Evolutionary conservation across 2,113 vertebrate genomes (phyloP), one percentile per base, ranked within the genome.

Genomic region (Atrichornis clamosus): DNA sequence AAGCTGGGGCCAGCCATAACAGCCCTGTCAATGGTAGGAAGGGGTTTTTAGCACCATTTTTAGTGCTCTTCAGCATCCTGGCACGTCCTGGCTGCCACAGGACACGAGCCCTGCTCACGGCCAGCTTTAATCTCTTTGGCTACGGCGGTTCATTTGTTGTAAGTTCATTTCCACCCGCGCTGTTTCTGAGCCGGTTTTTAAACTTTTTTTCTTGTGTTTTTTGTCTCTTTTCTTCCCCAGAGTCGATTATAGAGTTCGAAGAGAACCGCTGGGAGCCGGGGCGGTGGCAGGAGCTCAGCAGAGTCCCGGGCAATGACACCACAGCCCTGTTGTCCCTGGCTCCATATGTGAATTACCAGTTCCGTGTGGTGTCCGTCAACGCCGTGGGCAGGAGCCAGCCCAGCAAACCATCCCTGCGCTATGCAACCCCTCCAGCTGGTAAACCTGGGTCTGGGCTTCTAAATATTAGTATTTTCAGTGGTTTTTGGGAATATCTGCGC

Each of bases 191-290:
- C 35, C 42, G 9, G 0, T 6, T 19, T 19, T 35, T 8, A 21
- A n/a, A 30, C 15, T 49, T 56, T 89, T 74, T 80, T 74, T 5
- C 5, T 11, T 49, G 53, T 37, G 0, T n/a, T 37, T 52, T 53
- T 44, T 19, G 2, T 46, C 42, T 24, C 10, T 73, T 90, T 55
- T 67, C 60, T 3, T 26, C 58, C 39, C 15, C 88, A 99, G 99
- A 99, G 75, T 99, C 99, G 8, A 97, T 99, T 39, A 97, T 99
- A 18, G 98, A 99, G 95, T 99, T 98, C 42, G 99, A 99, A 89
- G 99, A 99, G 76, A 98, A 96, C 96, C 97, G 83, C 73, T 98
- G 98, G 96, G 98, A 99, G 79, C 98, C 98, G 0, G 98, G 98
- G 64, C 98, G 89, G 69, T 99, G 99, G 99, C 98, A 98, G 59